A percentile compares a stretch with the other conserved stretches of the same genome.
phyloP scores from a whole-genome alignment of 2,797 vertebrate genomes.

The Aratinga solstitialis region DNA sequence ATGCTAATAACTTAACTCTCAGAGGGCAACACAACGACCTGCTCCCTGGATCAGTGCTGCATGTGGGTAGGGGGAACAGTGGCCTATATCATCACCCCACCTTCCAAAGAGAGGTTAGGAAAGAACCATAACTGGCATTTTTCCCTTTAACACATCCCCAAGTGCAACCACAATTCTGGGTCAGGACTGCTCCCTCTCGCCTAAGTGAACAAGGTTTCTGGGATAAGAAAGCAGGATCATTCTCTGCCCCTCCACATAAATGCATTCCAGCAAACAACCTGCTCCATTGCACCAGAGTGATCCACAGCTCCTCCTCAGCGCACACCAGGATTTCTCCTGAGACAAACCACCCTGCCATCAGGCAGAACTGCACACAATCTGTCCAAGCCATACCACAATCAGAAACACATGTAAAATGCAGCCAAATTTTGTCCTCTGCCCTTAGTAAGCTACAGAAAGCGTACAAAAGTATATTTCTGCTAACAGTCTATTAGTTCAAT shows the following conservation, averaged over 20 bases:
- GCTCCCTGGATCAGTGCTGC: fast-evolving
- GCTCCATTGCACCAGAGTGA: neutral
- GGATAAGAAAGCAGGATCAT: neutral
- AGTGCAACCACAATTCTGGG: neutral
- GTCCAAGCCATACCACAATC: neutral
- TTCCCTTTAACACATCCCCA: neutral
- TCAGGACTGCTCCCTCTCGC: neutral
- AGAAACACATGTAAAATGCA: neutral
- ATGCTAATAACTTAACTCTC: neutral
- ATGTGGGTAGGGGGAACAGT: neutral
- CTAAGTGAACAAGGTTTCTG: neutral
- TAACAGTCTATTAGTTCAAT: neutral
- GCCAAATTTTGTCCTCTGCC: neutral
- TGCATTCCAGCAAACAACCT: neutral
- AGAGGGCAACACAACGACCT: neutral
- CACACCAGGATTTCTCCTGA: neutral
- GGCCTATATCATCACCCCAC: neutral
- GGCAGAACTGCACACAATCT: neutral
- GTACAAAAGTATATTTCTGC: neutral
- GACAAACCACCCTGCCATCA: neutral
- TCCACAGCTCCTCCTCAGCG: neutral
- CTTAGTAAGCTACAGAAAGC: neutral
- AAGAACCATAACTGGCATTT: neutral
- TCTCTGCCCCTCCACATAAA: neutral
- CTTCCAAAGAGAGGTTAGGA: neutral